A percentile compares a stretch with the other conserved stretches of the same genome.
Evolutionary conservation across 1,140 invertebrate species (phyloP).

Genomic region (Ostrea denselamellosa): DNA sequence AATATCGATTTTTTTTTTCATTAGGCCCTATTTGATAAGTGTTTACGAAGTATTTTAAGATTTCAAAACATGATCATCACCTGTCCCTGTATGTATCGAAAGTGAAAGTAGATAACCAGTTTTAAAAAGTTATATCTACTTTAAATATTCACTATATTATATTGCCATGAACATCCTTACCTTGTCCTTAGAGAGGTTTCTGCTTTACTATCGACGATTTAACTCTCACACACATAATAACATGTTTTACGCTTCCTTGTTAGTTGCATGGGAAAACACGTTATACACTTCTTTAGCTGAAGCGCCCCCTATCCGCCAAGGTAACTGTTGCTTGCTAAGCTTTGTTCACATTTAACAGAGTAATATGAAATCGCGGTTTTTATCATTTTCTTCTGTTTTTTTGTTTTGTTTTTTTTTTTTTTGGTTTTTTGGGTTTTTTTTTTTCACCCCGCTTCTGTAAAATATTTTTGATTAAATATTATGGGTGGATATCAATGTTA

Average conservation of each 20-base stretch:
- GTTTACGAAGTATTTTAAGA: background rate
- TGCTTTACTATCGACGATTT: background rate
- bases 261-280: background rate
- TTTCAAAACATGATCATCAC: background rate
- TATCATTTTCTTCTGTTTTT: too few species aligned
- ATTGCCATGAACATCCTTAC: background rate
- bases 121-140: background rate
- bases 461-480: background rate
- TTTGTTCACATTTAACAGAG: background rate
- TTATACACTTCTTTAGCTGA: background rate
- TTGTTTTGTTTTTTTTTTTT: too few species aligned
- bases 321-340: too few species aligned
- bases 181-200: background rate
- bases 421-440: too few species aligned
- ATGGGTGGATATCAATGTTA: conserved; percentile 7
- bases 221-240: background rate
- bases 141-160: background rate
- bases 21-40: background rate
- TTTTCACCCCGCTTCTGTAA: background rate
- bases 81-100: background rate
- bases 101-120: background rate
- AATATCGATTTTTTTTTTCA: background rate
- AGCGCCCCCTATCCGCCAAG: background rate
- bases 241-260: conserved; percentile 10
- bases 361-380: background rate